Evolutionary conservation across 1,140 invertebrate species (phyloP).

Genomic region (Ceratitis capitata): DNA sequence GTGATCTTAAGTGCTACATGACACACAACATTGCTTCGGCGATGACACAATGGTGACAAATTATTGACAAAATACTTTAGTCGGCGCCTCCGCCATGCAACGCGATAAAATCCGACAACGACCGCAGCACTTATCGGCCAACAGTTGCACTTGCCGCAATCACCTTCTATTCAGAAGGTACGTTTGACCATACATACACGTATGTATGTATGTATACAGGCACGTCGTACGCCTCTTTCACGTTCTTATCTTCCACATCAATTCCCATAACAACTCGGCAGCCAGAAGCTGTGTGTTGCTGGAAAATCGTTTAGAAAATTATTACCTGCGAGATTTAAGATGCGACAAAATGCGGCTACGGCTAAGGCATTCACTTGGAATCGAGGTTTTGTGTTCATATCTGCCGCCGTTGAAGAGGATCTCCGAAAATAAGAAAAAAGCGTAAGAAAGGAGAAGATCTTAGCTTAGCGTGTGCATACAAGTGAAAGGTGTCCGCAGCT

Average conservation of each 20-base stretch:
- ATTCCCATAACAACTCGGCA: conserved; percentile 41
- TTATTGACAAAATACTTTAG: conserved; percentile 52
- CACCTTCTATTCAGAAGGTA: no score
- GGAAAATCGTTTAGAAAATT: conserved; percentile 8
- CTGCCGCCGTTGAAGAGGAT: not conserved
- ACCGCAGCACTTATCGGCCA: not conserved
- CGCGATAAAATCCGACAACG: not conserved
- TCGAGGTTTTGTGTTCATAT: not conserved
- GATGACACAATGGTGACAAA: conserved; percentile 62
- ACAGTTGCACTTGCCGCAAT: conserved; percentile 1
- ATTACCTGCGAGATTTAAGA: not conserved
- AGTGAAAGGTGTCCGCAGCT: not conserved
- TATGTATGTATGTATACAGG: no score
- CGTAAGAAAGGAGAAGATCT: not conserved
- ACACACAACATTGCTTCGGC: conserved; percentile 59
- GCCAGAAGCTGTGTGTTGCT: not conserved
- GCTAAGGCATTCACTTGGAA: not conserved
- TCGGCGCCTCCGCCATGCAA: not conserved
- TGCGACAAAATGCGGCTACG: not conserved
- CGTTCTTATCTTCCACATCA: conserved; percentile 41
- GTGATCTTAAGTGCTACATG: conserved; percentile 54
- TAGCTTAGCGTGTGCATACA: not conserved
- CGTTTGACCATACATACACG: no score
- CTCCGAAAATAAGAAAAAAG: no score
- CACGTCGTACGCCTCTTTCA: not conserved